phyloP scores from a whole-genome alignment of 2,113 vertebrate genomes.

The Toxotes jaculatrix region DNA sequence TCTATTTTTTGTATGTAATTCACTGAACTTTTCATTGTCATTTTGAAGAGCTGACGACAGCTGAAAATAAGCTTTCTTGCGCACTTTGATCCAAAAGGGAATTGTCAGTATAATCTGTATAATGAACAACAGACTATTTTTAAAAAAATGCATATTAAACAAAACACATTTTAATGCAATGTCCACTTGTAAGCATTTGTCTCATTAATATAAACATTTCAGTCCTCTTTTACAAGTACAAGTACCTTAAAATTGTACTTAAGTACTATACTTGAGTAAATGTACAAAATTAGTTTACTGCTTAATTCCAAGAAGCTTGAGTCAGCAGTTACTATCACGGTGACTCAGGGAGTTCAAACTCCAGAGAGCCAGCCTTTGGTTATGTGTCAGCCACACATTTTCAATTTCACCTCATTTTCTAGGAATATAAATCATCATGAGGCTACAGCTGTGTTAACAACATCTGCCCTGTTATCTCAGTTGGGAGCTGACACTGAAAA shows the following conservation, averaged over 20 bases:
- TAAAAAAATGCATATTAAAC: not conserved
- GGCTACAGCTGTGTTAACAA: not conserved
- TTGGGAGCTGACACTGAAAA: not conserved
- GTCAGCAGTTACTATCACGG: not conserved
- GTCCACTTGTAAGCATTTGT: not conserved
- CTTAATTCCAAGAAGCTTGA: too few species aligned
- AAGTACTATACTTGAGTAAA: not conserved
- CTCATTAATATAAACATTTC: not conserved
- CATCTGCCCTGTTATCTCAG: too few species aligned
- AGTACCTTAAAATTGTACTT: not conserved
- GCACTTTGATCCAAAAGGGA: slow-evolving; percentile 46
- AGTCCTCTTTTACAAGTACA: not conserved
- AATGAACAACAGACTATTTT: not conserved
- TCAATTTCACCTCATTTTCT: not conserved
- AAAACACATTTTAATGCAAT: slow-evolving; percentile 19
- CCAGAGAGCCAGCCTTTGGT: not conserved
- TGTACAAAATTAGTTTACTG: too few species aligned
- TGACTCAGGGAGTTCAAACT: not conserved
- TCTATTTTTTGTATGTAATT: not conserved
- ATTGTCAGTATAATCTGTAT: slow-evolving; percentile 13
- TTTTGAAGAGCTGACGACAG: not conserved
- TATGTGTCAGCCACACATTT: not conserved
- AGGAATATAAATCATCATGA: not conserved
- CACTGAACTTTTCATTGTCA: not conserved
- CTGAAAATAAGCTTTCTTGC: not conserved